phyloP scores from a whole-genome alignment of 2,888 invertebrate genomes.

The Polia nebulosa region DNA sequence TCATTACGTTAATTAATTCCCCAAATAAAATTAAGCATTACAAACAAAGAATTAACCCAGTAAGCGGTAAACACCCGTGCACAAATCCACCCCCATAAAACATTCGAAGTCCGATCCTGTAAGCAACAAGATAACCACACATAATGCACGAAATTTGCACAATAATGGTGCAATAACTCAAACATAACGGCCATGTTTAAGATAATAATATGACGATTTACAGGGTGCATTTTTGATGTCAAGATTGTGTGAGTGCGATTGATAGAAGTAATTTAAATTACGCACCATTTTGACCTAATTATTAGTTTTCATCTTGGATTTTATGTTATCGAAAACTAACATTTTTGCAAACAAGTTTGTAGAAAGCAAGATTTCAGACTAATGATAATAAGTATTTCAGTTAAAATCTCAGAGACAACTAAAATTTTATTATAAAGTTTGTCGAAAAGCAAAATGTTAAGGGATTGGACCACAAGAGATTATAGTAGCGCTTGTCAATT shows the following conservation, averaged over 20 bases:
- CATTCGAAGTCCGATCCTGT: slow-evolving; percentile 47
- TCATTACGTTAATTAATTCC: slow-evolving; percentile 16
- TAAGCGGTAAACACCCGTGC: slow-evolving; percentile 10
- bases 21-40: slow-evolving; percentile 17
- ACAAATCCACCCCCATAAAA: slow-evolving; percentile 36
- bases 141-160: slow-evolving; percentile 69
- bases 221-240: slow-evolving; percentile 32
- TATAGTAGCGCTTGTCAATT: no score
- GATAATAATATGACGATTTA: slow-evolving; percentile 43
- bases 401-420: not conserved
- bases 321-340: not conserved
- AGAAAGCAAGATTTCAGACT: not conserved
- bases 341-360: not conserved
- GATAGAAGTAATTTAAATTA: not conserved
- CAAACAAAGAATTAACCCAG: slow-evolving; percentile 22
- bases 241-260: not conserved
- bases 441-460: not conserved
- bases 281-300: not conserved
- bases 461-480: not conserved
- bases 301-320: not conserved
- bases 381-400: not conserved
- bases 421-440: not conserved
- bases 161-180: slow-evolving; percentile 67
- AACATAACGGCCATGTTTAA: slow-evolving; percentile 58
- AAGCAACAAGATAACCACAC: slow-evolving; percentile 58